phyloP scores from a whole-genome alignment of 2,113 vertebrate species.

The Addax nasomaculatus region DNA sequence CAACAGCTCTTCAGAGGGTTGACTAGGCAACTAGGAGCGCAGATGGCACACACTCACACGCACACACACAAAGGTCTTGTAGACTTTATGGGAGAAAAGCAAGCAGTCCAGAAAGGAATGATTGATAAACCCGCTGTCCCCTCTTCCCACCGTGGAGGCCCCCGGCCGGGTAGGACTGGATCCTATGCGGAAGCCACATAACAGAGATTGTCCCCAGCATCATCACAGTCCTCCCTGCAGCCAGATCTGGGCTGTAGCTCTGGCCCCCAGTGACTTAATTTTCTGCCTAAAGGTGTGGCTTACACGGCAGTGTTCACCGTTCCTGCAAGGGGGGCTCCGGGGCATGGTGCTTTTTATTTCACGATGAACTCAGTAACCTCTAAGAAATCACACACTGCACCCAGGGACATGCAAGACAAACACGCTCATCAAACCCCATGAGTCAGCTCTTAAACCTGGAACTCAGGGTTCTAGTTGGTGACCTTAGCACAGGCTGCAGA shows the following conservation, averaged over 20 bases:
- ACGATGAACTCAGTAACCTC: background rate
- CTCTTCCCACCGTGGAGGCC: background rate
- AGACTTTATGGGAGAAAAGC: background rate
- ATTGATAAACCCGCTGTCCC: background rate
- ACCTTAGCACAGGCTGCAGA: background rate
- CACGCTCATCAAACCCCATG: background rate
- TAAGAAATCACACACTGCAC: background rate
- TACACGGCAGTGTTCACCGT: rapidly evolving
- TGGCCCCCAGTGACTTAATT: background rate
- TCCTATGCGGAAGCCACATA: rapidly evolving
- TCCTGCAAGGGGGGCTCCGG: background rate
- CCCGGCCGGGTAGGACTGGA: background rate
- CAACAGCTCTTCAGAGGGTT: background rate
- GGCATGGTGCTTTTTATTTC: background rate
- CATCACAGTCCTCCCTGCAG: rapidly evolving
- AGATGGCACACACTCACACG: background rate
- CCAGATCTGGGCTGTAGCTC: background rate
- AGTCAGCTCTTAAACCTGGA: background rate
- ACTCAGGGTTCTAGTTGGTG: background rate
- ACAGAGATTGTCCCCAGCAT: background rate
- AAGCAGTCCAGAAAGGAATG: background rate
- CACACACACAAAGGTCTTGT: background rate
- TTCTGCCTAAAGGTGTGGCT: background rate
- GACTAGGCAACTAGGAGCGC: background rate
- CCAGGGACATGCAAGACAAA: background rate